Percentiles rank a stretch among this genome's conserved stretches.
phyloP scores from a whole-genome alignment of 2,797 vertebrate genomes.

The Staurois parvus region DNA sequence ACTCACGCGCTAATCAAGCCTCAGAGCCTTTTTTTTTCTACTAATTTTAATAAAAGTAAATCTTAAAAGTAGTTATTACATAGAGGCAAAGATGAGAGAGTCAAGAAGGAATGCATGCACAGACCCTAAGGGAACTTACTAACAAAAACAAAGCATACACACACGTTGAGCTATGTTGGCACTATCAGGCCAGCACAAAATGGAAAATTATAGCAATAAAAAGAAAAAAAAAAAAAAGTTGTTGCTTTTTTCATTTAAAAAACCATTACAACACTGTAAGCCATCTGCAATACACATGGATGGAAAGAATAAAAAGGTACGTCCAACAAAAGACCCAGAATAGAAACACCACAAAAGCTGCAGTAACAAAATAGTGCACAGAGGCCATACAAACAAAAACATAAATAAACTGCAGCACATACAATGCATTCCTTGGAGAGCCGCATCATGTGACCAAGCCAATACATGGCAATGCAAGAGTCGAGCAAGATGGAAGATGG shows the following conservation, averaged over 20 bases:
- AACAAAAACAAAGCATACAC: neutral
- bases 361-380: neutral
- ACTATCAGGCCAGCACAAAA: neutral
- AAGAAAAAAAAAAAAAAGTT: neutral
- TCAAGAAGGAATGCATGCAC: neutral
- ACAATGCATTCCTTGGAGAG: neutral
- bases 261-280: neutral
- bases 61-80: no score
- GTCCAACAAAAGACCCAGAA: conserved; percentile 10
- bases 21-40: no score
- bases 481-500: neutral
- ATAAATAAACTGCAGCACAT: neutral
- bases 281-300: neutral
- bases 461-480: neutral
- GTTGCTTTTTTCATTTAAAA: neutral
- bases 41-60: no score
- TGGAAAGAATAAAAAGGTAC: neutral
- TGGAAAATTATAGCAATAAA: neutral
- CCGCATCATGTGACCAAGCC: neutral
- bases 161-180: neutral
- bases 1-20: no score
- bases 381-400: conserved; percentile 4
- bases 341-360: conserved; percentile 14
- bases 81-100: neutral
- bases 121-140: neutral